Evolutionary conservation across 2,797 vertebrate genomes (phyloP), one percentile per base, ranked within the genome.

Genomic region (Bovichtus diacanthus): DNA sequence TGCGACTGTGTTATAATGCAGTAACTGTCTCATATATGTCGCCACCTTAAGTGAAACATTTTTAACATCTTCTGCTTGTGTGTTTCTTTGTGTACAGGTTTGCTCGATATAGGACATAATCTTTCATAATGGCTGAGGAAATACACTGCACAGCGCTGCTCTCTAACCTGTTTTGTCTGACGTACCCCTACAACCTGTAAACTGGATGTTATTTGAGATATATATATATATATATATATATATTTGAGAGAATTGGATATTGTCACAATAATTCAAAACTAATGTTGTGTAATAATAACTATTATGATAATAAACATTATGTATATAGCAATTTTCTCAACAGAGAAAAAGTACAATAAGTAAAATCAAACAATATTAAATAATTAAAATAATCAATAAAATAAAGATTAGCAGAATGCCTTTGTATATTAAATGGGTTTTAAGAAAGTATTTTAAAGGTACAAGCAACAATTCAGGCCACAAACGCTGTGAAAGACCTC

Each of bases 1-100:
- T 88, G 78, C 62, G 78, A 82, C 82, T 76, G 80, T 69, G 78
- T 81, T 83, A 68, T 76, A 76, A 78, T 81, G 77, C 77, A 63
- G 67, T 81, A 71, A 84, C 60, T 67, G 64, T 60, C 65, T 82
- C 80, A 54, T 81, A 74, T 36, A 74, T 78, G 77, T 84, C 73
- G 70, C 29, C 68, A 38, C 43, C n/a, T 44, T 19, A 54, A 63
- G 69, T 58, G 19, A 6, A 69, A 71, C 7, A 39, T n/a, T 44
- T 70, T 31, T 47, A 11, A 41, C 29, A 23, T 87, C 12, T 39
- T 34, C 16, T 44, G 49, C 50, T 66, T 69, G 56, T 77, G 74
- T 34, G 69, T 62, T 38, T 62, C 43, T n/a, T 15, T 70, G 65
- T 62, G 50, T 69, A 44, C 23, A 49, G 25, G n/a, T 65, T 56